Evolutionary conservation across 1,140 invertebrate species (phyloP).

Genomic region (Thalassaphorura encarpata): DNA sequence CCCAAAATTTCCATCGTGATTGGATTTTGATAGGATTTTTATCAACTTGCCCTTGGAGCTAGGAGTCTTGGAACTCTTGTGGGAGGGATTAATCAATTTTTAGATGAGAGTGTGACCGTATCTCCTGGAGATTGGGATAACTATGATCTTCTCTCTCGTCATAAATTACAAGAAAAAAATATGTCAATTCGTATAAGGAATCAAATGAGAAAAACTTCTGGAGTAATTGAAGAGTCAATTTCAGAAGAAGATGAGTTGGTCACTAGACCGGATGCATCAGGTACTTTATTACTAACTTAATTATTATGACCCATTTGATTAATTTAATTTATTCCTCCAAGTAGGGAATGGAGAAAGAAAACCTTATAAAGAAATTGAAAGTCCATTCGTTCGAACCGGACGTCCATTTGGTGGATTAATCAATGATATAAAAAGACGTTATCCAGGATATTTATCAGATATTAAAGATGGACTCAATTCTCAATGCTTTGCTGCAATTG

Average conservation of each 20-base stretch:
- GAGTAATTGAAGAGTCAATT: too few species aligned
- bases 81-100: conserved; percentile 86
- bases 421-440: conserved; percentile 75
- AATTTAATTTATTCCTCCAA: too few species aligned
- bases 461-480: conserved; percentile 74
- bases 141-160: conserved; percentile 43
- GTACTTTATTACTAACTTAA: too few species aligned
- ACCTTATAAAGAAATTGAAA: conserved; percentile 41
- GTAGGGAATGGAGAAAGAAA: too few species aligned
- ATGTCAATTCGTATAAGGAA: conserved; percentile 6
- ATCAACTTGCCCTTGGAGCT: conserved; percentile 81
- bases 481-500: conserved; percentile 55
- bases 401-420: conserved; percentile 74
- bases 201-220: too few species aligned
- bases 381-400: conserved; percentile 63
- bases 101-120: conserved; percentile 84
- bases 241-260: too few species aligned
- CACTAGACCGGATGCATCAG: too few species aligned
- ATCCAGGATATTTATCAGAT: conserved; percentile 75
- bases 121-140: conserved; percentile 66
- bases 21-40: too few species aligned
- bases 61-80: conserved; percentile 69
- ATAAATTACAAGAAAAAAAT: conserved; percentile 41
- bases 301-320: too few species aligned
- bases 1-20: too few species aligned